A percentile compares a stretch with the other conserved stretches of the same genome.
phyloP scores from a whole-genome alignment of 1,140 invertebrate species.

The Papilio xuthus region DNA sequence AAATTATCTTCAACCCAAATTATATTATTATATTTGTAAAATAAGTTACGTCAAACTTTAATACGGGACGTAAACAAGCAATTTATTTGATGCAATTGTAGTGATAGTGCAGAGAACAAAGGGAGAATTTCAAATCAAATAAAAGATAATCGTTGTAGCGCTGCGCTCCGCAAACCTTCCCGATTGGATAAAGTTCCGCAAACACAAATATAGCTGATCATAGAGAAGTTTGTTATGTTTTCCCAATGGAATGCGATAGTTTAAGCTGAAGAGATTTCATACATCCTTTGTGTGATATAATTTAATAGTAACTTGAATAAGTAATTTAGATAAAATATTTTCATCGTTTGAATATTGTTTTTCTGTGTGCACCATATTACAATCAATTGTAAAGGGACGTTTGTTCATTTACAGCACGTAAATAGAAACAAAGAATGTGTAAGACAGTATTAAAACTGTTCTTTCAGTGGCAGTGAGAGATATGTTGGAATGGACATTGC shows the following conservation, averaged over 20 bases:
- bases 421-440: too few relatives aligned
- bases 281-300: too few relatives aligned
- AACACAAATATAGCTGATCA: slow-evolving; percentile 1
- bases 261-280: neutral
- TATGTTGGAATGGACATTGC: neutral
- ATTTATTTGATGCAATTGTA: neutral
- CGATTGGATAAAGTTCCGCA: neutral
- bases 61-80: slow-evolving; percentile 1
- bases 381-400: too few relatives aligned
- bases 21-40: neutral
- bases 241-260: neutral
- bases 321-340: too few relatives aligned
- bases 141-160: neutral
- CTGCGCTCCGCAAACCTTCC: neutral
- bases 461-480: too few relatives aligned
- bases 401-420: too few relatives aligned
- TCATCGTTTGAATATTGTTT: too few relatives aligned
- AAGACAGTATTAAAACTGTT: too few relatives aligned
- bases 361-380: too few relatives aligned
- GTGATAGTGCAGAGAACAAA: neutral
- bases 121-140: neutral
- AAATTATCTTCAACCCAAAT: neutral
- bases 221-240: neutral
- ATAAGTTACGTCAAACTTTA: neutral
- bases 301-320: too few relatives aligned